Evolutionary conservation across 1,140 invertebrate species (phyloP), one percentile per base, ranked within the genome.

Genomic region (Stenopsyche tienmushanensis): DNA sequence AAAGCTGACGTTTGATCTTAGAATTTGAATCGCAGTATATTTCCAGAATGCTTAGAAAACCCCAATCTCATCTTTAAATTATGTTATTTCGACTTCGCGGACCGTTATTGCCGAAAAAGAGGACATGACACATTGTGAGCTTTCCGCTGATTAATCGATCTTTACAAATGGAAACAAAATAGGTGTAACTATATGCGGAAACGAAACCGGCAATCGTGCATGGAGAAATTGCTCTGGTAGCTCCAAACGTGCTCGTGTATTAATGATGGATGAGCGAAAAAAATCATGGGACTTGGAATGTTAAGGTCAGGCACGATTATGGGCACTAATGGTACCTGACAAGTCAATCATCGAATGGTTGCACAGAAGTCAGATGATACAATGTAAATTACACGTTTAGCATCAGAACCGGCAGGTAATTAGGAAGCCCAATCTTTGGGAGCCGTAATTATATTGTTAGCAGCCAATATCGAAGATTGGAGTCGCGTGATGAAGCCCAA

Each of bases 251-350:
- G 39, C 42, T 57, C 54, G 29, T 39, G 54, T 42, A 25, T 21
- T 18, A 20, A 57, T 57, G 54, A 57, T 57, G 54, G 54, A 57
- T 57, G 54, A 57, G 54, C 21, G 20, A 41, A 57, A 57, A 57
- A 57, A 57, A 41, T 10, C 54, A 39, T n/a, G 34, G 39, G 18
- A 57, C 39, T 9, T n/a, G 39, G 54, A 57, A 57, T 57, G 54
- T 57, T 57, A 57, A 57, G 54, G 54, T 57, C 54, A 57, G 34
- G 21, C 54, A 57, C 54, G 54, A 57, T 39, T 57, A 54, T 54
- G 39, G 15, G 39, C 52, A 29, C 52, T 54, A 54, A 54, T 54
- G 52, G 52, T 29, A 21, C 15, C 26, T 57, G 54, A 57, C 54
- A 41, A 57, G 54, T 57, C 54, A 57, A 57, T 57, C 54, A 34